Evolutionary conservation across 2,888 invertebrate species (phyloP).

Genomic region (Agelastica alni): DNA sequence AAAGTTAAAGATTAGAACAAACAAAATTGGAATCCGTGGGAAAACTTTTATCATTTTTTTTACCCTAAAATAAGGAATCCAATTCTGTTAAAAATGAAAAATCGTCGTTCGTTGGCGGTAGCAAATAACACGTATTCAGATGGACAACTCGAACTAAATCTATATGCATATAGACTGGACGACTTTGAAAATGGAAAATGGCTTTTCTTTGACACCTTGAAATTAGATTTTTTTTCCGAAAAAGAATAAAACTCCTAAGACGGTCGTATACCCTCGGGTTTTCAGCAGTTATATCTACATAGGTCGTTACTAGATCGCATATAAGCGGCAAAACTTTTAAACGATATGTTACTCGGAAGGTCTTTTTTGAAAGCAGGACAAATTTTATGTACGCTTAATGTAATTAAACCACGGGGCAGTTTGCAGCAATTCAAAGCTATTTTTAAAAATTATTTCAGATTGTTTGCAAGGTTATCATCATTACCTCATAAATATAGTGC

Average conservation of each 20-base stretch:
- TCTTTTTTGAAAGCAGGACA: too few relatives aligned
- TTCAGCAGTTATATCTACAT: constrained; percentile 44
- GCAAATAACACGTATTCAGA: constrained; percentile 47
- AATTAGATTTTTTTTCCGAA: constrained; percentile 59
- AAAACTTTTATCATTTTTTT: constrained; percentile 19
- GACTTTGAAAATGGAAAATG: constrained; percentile 57
- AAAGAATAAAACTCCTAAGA: constrained; percentile 47
- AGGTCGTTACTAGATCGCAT: constrained; percentile 37
- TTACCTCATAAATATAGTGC: too few relatives aligned
- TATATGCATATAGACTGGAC: constrained; percentile 54
- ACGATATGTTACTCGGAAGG: neutral
- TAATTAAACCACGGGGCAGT: too few relatives aligned
- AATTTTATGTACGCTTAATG: too few relatives aligned
- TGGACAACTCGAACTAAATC: constrained; percentile 52
- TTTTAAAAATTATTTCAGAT: too few relatives aligned
- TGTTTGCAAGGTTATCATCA: too few relatives aligned
- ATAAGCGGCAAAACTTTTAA: constrained; percentile 40
- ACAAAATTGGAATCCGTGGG: constrained; percentile 7
- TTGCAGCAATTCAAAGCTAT: too few relatives aligned
- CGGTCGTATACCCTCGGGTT: constrained; percentile 33
- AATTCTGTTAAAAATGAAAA: constrained; percentile 32
- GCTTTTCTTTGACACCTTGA: constrained; percentile 60
- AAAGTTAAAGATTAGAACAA: too few relatives aligned
- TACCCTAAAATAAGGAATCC: constrained; percentile 28
- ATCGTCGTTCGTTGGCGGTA: constrained; percentile 21